These are phyloP conservation scores for Cancer borealis DNA, from an alignment of 2,888 invertebrate genomes.

Conservation along the genomic window DNA sequence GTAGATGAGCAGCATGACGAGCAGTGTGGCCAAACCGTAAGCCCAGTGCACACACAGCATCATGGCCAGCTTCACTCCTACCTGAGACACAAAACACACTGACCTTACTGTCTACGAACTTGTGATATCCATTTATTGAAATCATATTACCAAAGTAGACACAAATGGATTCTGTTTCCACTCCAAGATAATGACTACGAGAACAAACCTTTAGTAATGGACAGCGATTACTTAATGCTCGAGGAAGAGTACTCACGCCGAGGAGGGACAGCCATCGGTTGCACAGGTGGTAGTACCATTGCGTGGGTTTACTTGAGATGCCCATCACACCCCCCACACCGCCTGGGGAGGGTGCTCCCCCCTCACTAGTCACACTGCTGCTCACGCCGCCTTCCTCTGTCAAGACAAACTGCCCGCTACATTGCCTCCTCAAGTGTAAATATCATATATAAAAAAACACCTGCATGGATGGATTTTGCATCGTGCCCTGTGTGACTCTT, in stretches of 20 bases:
- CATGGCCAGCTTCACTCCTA: conserved; percentile 86
- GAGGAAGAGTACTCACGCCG: conserved; percentile 85
- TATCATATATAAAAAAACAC: neutral
- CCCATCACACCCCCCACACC: conserved; percentile 72
- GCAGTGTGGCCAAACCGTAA: conserved; percentile 91
- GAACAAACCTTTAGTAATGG: neutral
- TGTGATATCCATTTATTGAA: neutral
- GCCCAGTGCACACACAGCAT: conserved; percentile 97
- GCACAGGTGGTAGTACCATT: conserved; percentile 96
- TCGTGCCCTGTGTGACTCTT: neutral
- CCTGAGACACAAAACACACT: conserved; percentile 55
- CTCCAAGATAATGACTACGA: neutral
- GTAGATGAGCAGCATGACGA: conserved; percentile 91
- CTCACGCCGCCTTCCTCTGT: conserved; percentile 78
- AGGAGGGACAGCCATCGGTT: conserved; percentile 95
- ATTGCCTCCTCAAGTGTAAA: neutral
- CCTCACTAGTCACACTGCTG: conserved; percentile 63
- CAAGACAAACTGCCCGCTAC: neutral
- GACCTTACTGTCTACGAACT: neutral
- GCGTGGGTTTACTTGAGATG: conserved; percentile 92
- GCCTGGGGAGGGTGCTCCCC: conserved; percentile 54
- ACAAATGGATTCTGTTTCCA: neutral
- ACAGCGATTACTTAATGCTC: neutral
- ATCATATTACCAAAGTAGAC: neutral
- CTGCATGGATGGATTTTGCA: neutral